Base-by-base conservation (phyloP, 2,888 invertebrate genomes). In the Neelides folsomi region DNA sequence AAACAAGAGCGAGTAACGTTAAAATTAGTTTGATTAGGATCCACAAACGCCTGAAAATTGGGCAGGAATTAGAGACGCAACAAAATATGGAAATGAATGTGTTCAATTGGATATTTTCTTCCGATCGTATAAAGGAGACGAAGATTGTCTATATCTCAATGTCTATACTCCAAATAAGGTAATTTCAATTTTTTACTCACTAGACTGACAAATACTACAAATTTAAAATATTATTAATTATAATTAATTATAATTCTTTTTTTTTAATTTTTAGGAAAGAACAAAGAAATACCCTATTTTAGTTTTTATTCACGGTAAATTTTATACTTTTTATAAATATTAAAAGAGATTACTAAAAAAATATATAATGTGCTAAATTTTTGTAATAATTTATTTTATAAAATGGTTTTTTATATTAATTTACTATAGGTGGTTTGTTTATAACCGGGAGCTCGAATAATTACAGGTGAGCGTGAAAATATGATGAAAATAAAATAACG, bases 261-360 rank as follows among this genome's bases (percentile, higher is more conserved):
- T 47, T 8, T 10, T 36, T 16, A 8, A 49, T 8, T 7, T 37
- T 10, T 13, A 15, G 9, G 15, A 37, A 12, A 10, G 8, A n/a
- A 27, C 18, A 15, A 42, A 49, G 13, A 13, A 19, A n/a, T 42
- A 27, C 13, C 36, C 45, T 43, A 58, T 59, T 1, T 43, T 58
- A 12, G 49, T 62, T 1, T 59, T 55, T 35, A 48, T 62, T 6
- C 57, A 58, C 35, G 62, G 59, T 2, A 59, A n/a, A n/a, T n/a
- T n/a, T n/a, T n/a, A n/a, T n/a, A n/a, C n/a, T n/a, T n/a, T n/a
- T n/a, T n/a, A n/a, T n/a, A n/a, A n/a, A n/a, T n/a, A n/a, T n/a
- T n/a, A n/a, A n/a, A 59, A 2, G 55, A 44, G 27, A 40, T 50
- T 19, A 44, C 20, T 13, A 41, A 44, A 44, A 13, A 13, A 13